Conservation (phyloP, 1,140 invertebrate species). For the Subanguina moxae region DNA sequence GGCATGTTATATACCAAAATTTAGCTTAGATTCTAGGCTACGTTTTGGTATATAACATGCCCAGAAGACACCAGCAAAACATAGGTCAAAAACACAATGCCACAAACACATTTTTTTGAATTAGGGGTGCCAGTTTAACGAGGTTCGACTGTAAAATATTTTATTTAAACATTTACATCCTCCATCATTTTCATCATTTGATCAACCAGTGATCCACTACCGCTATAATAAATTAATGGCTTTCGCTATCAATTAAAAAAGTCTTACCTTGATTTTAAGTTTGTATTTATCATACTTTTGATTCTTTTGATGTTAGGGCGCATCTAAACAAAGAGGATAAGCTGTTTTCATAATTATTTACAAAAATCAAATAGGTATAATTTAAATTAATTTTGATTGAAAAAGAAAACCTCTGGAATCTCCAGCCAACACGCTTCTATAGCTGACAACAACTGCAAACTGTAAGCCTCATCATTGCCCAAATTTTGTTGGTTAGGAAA, state of each 20-base stretch:
- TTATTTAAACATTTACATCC: conserved; percentile 30
- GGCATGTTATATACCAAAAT: too few species aligned
- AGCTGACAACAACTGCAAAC: conserved; percentile 52
- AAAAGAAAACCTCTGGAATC: conserved; percentile 42
- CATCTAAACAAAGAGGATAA: conserved; percentile 33
- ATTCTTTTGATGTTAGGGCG: conserved; percentile 57
- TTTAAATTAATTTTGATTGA: background rate
- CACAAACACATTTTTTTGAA: too few species aligned
- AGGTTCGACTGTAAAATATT: too few species aligned
- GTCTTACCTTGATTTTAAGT: conserved; percentile 53
- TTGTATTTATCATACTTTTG: conserved; percentile 54
- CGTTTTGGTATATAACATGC: too few species aligned
- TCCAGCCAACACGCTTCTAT: conserved; percentile 58
- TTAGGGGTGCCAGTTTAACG: too few species aligned
- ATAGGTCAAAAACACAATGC: too few species aligned
- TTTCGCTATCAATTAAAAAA: too few species aligned
- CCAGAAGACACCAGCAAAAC: too few species aligned
- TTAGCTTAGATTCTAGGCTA: too few species aligned
- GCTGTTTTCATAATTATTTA: background rate
- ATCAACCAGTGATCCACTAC: conserved; percentile 54
- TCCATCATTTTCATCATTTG: conserved; percentile 61
- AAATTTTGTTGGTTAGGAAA: conserved; percentile 50
- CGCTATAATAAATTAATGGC: conserved; percentile 41
- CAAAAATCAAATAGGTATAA: background rate
- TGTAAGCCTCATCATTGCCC: conserved; percentile 38